Conservation (phyloP, 1,140 invertebrate genomes). For the Neotoxoptera formosana region DNA sequence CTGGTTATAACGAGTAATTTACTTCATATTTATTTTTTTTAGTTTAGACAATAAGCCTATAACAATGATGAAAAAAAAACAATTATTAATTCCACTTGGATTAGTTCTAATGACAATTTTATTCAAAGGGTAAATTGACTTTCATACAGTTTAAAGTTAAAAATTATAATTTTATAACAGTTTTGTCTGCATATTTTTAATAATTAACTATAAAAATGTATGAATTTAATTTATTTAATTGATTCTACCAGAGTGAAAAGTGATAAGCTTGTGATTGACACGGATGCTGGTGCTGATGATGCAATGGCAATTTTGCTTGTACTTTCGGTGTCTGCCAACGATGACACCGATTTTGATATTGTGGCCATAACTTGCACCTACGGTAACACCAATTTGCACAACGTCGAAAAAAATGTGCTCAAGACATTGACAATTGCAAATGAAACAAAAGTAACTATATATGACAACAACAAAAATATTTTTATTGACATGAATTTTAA, state of each 20-base stretch:
- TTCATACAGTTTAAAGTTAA: not conserved
- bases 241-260: not conserved
- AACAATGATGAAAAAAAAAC: not conserved
- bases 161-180: not conserved
- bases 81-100: not conserved
- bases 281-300: not conserved
- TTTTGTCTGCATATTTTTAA: not conserved
- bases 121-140: not conserved
- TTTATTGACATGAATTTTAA: too few species aligned
- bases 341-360: not conserved
- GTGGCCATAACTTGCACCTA: not conserved
- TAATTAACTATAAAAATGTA: not conserved
- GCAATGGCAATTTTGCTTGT: not conserved
- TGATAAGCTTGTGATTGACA: not conserved
- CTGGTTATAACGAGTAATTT: not conserved
- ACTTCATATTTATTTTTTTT: not conserved
- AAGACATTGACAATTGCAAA: not conserved
- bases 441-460: not conserved
- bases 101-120: not conserved
- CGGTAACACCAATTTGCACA: not conserved
- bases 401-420: not conserved
- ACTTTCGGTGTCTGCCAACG: not conserved
- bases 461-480: too few species aligned
- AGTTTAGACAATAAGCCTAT: not conserved
- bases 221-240: not conserved